These are phyloP conservation scores for Sinocyclocheilus maitianheensis DNA, from an alignment of 2,113 vertebrate species.

Conservation along the genomic window DNA sequence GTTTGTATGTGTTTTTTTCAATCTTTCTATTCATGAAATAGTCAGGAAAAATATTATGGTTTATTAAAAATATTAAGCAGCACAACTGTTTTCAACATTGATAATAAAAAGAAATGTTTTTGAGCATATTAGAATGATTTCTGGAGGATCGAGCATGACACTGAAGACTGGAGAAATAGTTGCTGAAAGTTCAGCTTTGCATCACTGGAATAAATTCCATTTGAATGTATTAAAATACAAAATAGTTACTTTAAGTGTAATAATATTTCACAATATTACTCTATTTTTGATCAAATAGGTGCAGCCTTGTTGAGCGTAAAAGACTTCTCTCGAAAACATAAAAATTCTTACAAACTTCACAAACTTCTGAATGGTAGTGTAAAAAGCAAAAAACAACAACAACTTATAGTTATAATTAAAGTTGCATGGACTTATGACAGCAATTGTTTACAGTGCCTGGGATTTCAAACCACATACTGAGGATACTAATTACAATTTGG, in stretches of 20 bases:
- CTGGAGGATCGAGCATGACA: too few species aligned
- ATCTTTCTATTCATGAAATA: background rate
- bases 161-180: too few species aligned
- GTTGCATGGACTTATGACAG: background rate
- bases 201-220: background rate
- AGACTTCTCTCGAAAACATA: background rate
- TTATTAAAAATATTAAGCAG: background rate
- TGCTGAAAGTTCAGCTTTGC: too few species aligned
- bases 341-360: background rate
- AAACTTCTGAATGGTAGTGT: background rate
- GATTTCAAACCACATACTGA: conserved; percentile 1
- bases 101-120: background rate
- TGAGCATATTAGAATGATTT: background rate
- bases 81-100: background rate
- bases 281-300: background rate
- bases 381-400: too few species aligned
- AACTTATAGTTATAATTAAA: background rate
- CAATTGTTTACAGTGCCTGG: background rate
- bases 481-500: background rate
- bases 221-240: background rate
- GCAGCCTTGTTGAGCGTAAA: background rate
- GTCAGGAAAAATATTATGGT: background rate
- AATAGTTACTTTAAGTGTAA: background rate
- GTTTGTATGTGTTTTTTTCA: background rate
- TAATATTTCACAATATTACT: background rate